Conservation (phyloP, 1,140 invertebrate genomes). For the Mycetomoellerius zeteki region DNA sequence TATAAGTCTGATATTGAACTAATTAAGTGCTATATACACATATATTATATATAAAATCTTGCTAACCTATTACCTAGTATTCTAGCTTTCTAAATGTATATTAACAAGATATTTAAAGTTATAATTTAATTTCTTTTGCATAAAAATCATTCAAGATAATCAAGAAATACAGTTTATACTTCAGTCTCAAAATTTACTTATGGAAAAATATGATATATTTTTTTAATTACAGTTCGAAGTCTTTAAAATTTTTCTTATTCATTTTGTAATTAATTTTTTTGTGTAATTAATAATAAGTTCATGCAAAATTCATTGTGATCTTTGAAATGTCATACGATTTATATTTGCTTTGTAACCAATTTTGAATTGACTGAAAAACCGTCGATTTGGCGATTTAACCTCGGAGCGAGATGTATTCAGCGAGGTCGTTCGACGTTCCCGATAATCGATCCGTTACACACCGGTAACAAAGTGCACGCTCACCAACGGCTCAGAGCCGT, state of each 20-base stretch:
- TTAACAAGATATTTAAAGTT: not conserved
- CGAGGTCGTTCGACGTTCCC: slow-evolving; percentile 51
- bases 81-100: not conserved
- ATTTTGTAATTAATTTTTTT: too few species aligned
- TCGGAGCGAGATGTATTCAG: slow-evolving; percentile 13
- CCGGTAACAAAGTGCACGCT: slow-evolving; percentile 62
- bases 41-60: not conserved
- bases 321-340: not conserved
- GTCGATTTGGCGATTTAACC: slow-evolving; percentile 29
- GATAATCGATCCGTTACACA: slow-evolving; percentile 72
- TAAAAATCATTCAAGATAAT: slow-evolving; percentile 1
- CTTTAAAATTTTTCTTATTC: not conserved
- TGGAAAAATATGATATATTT: not conserved
- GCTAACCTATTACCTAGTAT: not conserved
- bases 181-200: not conserved
- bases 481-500: slow-evolving; percentile 50
- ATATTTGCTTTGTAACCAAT: slow-evolving; percentile 20
- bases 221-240: not conserved
- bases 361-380: slow-evolving; percentile 25
- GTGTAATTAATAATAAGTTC: slow-evolving; percentile 1
- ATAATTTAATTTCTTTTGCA: not conserved
- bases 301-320: not conserved
- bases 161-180: not conserved
- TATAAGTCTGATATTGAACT: not conserved
- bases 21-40: not conserved